A percentile compares a stretch with the other conserved stretches of the same genome.
These are phyloP conservation scores for Eupithecia dodoneata DNA, from an alignment of 2,888 invertebrate genomes.

Conservation along the genomic window DNA sequence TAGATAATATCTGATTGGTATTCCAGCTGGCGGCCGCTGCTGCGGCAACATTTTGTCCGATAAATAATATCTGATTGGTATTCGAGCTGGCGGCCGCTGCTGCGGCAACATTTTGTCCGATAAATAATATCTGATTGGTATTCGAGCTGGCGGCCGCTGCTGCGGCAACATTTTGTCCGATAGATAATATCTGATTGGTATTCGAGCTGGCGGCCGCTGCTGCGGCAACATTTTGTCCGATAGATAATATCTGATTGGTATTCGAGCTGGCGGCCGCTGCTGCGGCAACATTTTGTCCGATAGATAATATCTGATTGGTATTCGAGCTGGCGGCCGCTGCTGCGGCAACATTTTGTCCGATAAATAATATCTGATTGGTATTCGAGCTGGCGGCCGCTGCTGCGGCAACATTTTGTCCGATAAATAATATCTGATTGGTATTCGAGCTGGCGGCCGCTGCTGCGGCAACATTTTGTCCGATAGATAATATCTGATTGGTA, in stretches of 20 bases:
- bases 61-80: constrained; percentile 16
- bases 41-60: constrained; percentile 15
- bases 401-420: constrained; percentile 15
- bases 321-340: constrained; percentile 28
- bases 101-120: constrained; percentile 15
- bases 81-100: constrained; percentile 28
- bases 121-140: constrained; percentile 16
- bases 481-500: constrained; percentile 16
- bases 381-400: constrained; percentile 28
- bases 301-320: constrained; percentile 16
- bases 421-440: constrained; percentile 16
- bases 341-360: constrained; percentile 15
- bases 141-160: constrained; percentile 28
- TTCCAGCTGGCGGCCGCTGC: constrained; percentile 28
- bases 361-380: constrained; percentile 16
- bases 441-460: constrained; percentile 28
- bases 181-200: constrained; percentile 16
- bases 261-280: constrained; percentile 28
- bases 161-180: constrained; percentile 15
- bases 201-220: constrained; percentile 28
- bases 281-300: constrained; percentile 15
- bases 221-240: constrained; percentile 15
- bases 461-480: background rate
- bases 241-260: constrained; percentile 16
- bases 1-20: constrained; percentile 16